Percentiles rank a stretch among this genome's conserved stretches.
Conservation (phyloP, 2,888 invertebrate species). For the Noctuana brunneofusca region DNA sequence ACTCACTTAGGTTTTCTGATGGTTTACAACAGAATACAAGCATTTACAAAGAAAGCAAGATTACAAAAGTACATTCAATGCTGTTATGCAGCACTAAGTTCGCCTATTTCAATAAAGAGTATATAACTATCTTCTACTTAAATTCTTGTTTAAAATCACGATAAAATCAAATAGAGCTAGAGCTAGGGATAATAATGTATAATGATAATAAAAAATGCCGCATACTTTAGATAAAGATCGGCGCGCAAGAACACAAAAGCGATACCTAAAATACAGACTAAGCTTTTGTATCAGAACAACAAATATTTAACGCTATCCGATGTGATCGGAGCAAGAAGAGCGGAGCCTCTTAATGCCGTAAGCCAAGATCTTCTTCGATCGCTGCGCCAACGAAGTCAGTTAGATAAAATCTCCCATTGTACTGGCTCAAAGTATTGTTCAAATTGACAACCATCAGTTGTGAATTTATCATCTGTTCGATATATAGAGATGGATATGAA, state of each 20-base stretch:
- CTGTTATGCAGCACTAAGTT: no score
- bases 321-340: constrained; percentile 6
- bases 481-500: constrained; percentile 28
- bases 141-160: no score
- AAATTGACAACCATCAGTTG: constrained; percentile 19
- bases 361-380: constrained; percentile 12
- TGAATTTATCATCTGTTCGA: constrained; percentile 2
- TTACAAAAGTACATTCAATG: no score
- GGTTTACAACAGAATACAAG: no score
- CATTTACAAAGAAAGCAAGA: no score
- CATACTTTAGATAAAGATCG: constrained; percentile 3
- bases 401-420: constrained; percentile 27
- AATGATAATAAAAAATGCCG: no score
- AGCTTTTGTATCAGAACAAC: constrained; percentile 24
- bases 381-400: constrained; percentile 22
- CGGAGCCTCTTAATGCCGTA: constrained; percentile 17
- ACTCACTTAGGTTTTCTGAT: no score
- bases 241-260: background rate
- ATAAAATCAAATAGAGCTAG: no score
- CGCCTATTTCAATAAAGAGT: no score
- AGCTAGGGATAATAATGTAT: no score
- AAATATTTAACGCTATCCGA: constrained; percentile 24
- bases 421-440: constrained; percentile 11
- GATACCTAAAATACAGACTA: background rate
- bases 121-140: no score